Base-by-base conservation (phyloP, 2,888 invertebrate genomes). In the Eueremaeus valkanovi region DNA sequence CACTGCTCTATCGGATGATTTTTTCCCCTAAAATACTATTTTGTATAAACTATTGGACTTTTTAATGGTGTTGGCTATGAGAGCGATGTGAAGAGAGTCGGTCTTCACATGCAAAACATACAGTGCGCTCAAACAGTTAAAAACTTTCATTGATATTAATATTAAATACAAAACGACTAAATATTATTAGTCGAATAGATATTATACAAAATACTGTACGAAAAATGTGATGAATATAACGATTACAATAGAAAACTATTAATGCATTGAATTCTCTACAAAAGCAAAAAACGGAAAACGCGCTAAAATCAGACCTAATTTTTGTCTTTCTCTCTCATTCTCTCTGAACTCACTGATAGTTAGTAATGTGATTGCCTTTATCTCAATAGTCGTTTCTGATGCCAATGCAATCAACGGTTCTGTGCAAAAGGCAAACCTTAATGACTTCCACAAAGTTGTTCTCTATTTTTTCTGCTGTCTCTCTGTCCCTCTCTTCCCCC, bases 391-490 rank as follows among this genome's bases (percentile, higher is more conserved):
- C 13, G 61, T 16, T 8, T 55, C 8, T 63, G 36, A 36, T 68
- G 16, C 33, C 66, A 66, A 40, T 68, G 68, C 68, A 68, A 68
- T 68, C 68, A 68, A 68, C 68, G 31, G 24, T 68, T 63, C n/a
- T 63, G 61, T 63, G 61, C 33, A 63, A 63, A 63, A 29, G 61
- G 40, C 68, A 68, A 68, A 68, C 72, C 18, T 72, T 72, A 72
- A 72, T 72, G 72, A 72, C 72, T 72, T 72, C 55, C 55, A 72
- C 40, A 18, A 58, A 63, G 27, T 24, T n/a, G 29, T 42, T 40
- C 18, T 21, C 40, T 42, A 21, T 36, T 40, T 68, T 68, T 29
- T 72, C 13, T 27, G 11, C 40, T 72, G 13, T 72, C 49, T 36
- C 21, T 36, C 40, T 70, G 18, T 70, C 36, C 16, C 70, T 70